Conservation (phyloP, 2,113 vertebrate genomes). For the Tapirus terrestris region DNA sequence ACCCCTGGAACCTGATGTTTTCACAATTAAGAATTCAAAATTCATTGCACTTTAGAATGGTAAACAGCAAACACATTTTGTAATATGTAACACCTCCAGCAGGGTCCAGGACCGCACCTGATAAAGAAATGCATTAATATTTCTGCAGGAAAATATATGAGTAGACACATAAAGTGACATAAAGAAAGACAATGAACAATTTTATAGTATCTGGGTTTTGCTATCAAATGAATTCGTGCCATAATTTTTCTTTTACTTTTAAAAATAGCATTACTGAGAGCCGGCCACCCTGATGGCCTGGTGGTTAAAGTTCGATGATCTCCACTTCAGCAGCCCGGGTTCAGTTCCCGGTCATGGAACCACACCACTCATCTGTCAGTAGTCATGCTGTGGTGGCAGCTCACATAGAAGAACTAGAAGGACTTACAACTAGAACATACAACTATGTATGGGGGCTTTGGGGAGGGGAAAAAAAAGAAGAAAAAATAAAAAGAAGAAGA, state of each 20-base stretch:
- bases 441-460: too few species aligned
- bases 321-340: too few species aligned
- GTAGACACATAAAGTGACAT: background rate
- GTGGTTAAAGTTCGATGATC: too few species aligned
- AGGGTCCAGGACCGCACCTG: background rate
- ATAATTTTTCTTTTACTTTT: background rate
- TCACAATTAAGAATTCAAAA: conserved; percentile 1
- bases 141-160: background rate
- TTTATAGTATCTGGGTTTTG: background rate
- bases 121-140: background rate
- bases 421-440: too few species aligned
- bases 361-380: too few species aligned
- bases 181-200: background rate
- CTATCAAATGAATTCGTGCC: background rate
- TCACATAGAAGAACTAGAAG: too few species aligned
- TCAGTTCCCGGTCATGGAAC: too few species aligned
- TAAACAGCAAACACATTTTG: background rate
- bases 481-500: too few species aligned
- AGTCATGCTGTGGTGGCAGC: too few species aligned
- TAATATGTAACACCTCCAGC: background rate
- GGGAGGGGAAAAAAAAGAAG: too few species aligned
- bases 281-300: too few species aligned
- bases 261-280: background rate
- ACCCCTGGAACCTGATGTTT: background rate
- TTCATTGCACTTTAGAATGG: background rate